Evolutionary conservation across 2,888 invertebrate genomes (phyloP).

Genomic region (Sesia bembeciformis): DNA sequence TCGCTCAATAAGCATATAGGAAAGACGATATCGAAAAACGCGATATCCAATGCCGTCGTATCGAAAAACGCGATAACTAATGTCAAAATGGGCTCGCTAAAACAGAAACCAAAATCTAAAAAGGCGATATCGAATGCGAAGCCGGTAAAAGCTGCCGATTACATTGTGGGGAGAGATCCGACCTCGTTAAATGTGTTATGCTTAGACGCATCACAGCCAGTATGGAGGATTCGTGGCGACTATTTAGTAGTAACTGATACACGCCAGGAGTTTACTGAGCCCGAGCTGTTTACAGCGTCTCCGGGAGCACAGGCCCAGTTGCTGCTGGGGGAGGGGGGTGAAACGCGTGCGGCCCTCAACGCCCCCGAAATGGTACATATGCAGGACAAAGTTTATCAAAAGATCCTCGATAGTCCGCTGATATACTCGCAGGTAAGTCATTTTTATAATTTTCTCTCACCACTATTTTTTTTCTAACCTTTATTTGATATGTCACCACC

Average conservation of each 20-base stretch:
- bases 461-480: no score
- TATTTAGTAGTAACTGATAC: not conserved
- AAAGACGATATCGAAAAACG: no score
- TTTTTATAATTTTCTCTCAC: not conserved
- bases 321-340: not conserved
- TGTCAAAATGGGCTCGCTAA: no score
- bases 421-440: not conserved
- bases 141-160: no score
- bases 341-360: not conserved
- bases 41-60: no score
- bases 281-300: not conserved
- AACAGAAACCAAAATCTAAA: no score
- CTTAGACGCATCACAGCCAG: not conserved
- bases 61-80: no score
- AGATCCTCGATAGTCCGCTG: not conserved
- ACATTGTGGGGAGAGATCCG: not conserved
- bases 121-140: no score
- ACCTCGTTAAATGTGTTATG: not conserved
- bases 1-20: no score
- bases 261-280: not conserved
- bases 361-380: not conserved
- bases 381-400: not conserved
- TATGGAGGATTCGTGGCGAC: not conserved
- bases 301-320: not conserved
- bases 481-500: no score